Base-by-base conservation (phyloP, 2,113 vertebrate genomes). In the Orycteropus afer region DNA sequence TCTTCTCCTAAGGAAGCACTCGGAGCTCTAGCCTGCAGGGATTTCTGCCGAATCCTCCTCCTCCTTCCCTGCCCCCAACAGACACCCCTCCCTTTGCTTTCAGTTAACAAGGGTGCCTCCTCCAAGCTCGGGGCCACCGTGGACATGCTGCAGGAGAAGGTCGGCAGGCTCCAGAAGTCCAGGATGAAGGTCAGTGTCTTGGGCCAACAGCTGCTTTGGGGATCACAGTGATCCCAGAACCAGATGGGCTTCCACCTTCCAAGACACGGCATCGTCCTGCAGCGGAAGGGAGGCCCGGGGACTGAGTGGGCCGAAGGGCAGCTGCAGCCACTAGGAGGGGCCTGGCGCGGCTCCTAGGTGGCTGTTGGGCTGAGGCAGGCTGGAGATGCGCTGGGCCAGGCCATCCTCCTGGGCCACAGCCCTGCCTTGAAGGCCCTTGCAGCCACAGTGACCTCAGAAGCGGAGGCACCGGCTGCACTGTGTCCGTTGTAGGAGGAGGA, bases 401-500 rank as follows among this genome's bases (percentile, higher is more conserved):
- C 55, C 11, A 3, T 22, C 42, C 69, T 74, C 90, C 63, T 22
- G 34, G 7, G 34, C 23, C 13, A 2, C 15, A 49, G 45, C 7
- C 47, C 20, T 29, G 37, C 34, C 61, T 53, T n/a, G 3, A 40
- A 34, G 45, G 59, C 25, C 61, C 76, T 51, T 59, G 34, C 0
- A 0, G 77, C 53, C 49, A 0, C 7, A 29, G 80, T 0, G 1
- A 29, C 40, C 45, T 76, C 32, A 17, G 73, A 45, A 59, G 27
- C 71, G 32, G 63, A 49, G 87, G 40, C 49, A 17, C 80, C 27
- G 4, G 53, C 7, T 47, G 1, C 53, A 37, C 0, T 53, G 0
- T 95, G 42, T 89, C 18, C 61, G 49, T 53, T 76, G 29, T 83
- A 98, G 97, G 93, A 96, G 4, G 91, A 95, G 63, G 97, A 95